phyloP scores from a whole-genome alignment of 2,113 vertebrate genomes.

The Coturnix japonica region DNA sequence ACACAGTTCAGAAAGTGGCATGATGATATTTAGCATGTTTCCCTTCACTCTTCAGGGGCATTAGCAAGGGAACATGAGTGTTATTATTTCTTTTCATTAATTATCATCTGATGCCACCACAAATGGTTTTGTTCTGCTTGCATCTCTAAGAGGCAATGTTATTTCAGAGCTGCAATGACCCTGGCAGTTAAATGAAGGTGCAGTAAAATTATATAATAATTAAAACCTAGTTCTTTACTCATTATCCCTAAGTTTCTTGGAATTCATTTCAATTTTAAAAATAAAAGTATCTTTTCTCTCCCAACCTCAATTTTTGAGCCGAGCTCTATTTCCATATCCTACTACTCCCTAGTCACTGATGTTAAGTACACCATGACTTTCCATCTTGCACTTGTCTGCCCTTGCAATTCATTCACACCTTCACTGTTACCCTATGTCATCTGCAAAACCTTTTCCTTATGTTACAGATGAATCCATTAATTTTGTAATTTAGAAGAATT shows the following conservation, averaged over 20 bases:
- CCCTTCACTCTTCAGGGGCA: neutral
- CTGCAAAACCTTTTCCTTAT: neutral
- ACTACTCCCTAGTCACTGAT: neutral
- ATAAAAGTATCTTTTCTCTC: neutral
- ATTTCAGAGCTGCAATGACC: neutral
- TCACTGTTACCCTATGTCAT: neutral
- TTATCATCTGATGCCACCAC: neutral
- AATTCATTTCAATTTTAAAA: neutral
- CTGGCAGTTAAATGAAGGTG: neutral
- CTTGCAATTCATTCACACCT: neutral
- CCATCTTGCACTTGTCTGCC: accelerated
- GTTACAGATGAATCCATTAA: neutral
- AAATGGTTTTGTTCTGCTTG: neutral
- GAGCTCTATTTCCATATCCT: neutral
- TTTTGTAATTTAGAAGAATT: neutral
- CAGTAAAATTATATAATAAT: neutral
- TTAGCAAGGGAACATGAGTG: neutral
- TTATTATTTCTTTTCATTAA: neutral
- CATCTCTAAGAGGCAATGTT: neutral
- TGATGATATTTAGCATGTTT: neutral
- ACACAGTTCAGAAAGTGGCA: neutral
- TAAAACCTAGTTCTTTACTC: neutral
- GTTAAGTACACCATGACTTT: neutral
- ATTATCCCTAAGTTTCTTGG: neutral
- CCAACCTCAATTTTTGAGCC: neutral